Base-by-base conservation (phyloP, 2,113 vertebrate genomes). In the Erinaceus europaeus region DNA sequence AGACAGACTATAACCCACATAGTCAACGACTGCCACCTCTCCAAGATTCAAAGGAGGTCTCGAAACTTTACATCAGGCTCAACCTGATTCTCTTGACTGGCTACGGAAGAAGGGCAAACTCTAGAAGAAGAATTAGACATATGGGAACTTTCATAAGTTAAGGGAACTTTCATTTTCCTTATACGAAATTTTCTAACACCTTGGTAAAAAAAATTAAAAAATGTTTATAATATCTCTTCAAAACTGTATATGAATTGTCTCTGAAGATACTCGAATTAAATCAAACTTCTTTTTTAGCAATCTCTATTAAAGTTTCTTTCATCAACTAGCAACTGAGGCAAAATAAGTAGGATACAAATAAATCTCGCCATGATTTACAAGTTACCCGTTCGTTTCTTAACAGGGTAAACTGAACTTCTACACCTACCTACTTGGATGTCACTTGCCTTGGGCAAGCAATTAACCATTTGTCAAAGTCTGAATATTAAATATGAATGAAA, bases 331-430 rank as follows among this genome's bases (percentile, higher is more conserved):
- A 93, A 59, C 68, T 75, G 64, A 71, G 4, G 27, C 27, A 46
- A 44, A 90, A 93, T 65, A 29, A 61, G 40, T 69, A 80, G 50
- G 34, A 90, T 86, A 72, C 68, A 95, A 86, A 88, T 89, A 86
- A 74, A 0, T 87, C 20, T 17, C 68, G 6, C 1, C 17, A 46
- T 94, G 92, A 89, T 94, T 92, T 94, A 89, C 57, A 78, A 85
- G 14, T 88, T 85, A 12, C n/a, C 53, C 62, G 90, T 94, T 94
- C 92, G 75, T 94, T 90, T 96, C 79, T 95, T 62, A 91, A 46
- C 44, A 62, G 36, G 40, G 27, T 79, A 91, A 93, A 86, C n/a
- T 86, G 86, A 88, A 71, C 53, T 94, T 94, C 82, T 84, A 5
- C 62, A 38, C 69, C 76, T 91, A 34, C 38, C 82, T 89, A 86